A percentile compares a stretch with the other conserved stretches of the same genome.
phyloP scores from a whole-genome alignment of 2,888 invertebrate species.

The Hartigia nigra region DNA sequence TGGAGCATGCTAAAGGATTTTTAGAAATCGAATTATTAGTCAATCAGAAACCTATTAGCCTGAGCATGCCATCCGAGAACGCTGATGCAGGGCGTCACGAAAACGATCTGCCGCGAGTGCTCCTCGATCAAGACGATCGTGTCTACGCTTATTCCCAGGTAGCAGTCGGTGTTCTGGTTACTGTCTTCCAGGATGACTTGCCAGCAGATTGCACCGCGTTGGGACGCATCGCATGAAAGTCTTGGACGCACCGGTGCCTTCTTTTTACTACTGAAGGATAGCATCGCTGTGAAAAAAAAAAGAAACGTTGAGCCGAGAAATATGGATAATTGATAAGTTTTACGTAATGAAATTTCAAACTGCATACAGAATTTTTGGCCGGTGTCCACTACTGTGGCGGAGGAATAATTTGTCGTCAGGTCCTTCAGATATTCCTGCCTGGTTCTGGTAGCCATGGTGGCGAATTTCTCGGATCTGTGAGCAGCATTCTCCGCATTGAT shows the following conservation, averaged over 20 bases:
- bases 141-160: constrained; percentile 88
- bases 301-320: constrained; percentile 2
- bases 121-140: constrained; percentile 89
- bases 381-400: constrained; percentile 83
- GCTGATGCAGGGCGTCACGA: constrained; percentile 85
- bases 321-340: background rate
- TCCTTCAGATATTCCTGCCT: constrained; percentile 96
- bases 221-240: constrained; percentile 78
- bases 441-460: constrained; percentile 95
- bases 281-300: constrained; percentile 72
- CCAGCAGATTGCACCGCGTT: constrained; percentile 85
- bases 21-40: background rate
- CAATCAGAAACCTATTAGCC: constrained; percentile 67
- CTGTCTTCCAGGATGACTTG: constrained; percentile 81
- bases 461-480: constrained; percentile 94
- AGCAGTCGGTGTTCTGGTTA: constrained; percentile 78
- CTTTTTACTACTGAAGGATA: constrained; percentile 82
- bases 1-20: background rate
- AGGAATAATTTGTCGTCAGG: constrained; percentile 85
- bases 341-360: background rate
- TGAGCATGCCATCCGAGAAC: constrained; percentile 80
- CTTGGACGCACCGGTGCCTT: constrained; percentile 77
- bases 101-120: constrained; percentile 82
- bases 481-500: constrained; percentile 98
- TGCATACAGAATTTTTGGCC: constrained; percentile 84